These are phyloP conservation scores for Telenomus remus DNA, from an alignment of 1,140 invertebrate genomes.

Conservation along the genomic window DNA sequence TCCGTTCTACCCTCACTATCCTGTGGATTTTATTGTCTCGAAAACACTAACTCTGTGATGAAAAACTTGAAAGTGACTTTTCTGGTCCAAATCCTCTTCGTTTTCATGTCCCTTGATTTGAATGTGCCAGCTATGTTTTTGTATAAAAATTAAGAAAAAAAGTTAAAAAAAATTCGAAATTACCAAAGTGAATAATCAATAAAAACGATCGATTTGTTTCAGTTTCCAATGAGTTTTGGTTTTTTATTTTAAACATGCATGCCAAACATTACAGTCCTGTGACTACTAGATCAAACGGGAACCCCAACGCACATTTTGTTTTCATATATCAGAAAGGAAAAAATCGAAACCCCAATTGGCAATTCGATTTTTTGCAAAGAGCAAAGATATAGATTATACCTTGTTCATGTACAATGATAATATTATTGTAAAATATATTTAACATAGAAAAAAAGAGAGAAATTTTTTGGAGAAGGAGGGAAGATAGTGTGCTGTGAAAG, in stretches of 20 bases:
- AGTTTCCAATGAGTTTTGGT: constrained; percentile 7
- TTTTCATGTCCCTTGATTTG: not conserved
- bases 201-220: constrained; percentile 2
- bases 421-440: constrained; percentile 56
- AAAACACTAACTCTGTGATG: too few relatives aligned
- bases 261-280: not conserved
- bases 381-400: constrained; percentile 69
- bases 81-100: not conserved
- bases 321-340: not conserved
- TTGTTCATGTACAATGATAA: constrained; percentile 75
- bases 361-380: constrained; percentile 48
- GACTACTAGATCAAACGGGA: constrained; percentile 5
- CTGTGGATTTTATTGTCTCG: too few relatives aligned
- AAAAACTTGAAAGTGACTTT: not conserved
- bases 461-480: not conserved
- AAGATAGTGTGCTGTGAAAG: constrained; percentile 41
- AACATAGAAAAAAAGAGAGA: constrained; percentile 27
- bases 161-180: not conserved
- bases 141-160: constrained; percentile 14
- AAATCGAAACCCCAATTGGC: not conserved
- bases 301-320: constrained; percentile 60
- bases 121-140: not conserved
- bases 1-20: too few relatives aligned
- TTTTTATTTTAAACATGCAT: not conserved
- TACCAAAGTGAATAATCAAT: constrained; percentile 18